Base-by-base conservation (phyloP, 2,113 vertebrate species). In the Spermophilus dauricus region DNA sequence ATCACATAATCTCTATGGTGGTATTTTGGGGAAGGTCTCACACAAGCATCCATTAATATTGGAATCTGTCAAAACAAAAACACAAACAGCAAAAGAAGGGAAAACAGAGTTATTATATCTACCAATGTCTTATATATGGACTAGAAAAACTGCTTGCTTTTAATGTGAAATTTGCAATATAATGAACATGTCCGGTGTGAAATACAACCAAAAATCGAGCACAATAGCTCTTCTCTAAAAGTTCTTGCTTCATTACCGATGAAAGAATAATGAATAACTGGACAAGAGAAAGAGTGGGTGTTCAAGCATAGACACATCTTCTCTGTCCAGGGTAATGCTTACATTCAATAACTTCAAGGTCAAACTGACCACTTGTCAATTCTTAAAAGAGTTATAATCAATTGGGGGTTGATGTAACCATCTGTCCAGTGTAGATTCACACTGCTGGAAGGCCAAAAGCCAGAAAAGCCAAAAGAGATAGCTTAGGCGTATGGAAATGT, bases 341-440 rank as follows among this genome's bases (percentile, higher is more conserved):
- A 28, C 10, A 4, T 61, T 87, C 51, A 90, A 84, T 56, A 90
- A 69, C n/a, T 67, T 96, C 87, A 92, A 97, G 76, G 85, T 95
- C 65, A 97, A 82, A 77, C 34, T 89, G 76, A 94, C 48, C 42
- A 93, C 76, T 87, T 75, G 20, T 97, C 76, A 94, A 42, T 92
- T 89, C 37, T 86, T 76, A 42, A 89, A 97, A 90, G 34, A 77
- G 51, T 8, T 86, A 5, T 73, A 90, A 95, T 82, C 81, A 80
- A 82, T 45, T 86, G 65, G 86, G 63, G 28, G 39, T 94, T 95
- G 70, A 97, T 81, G 34, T 51, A 72, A 80, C 69, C 88, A 86
- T 85, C 89, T 92, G 86, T 89, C 87, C 78, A 89, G 17, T 91
- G 20, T 89, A 24, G 28, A 61, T 65, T 37, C 34, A 58, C 30